Conservation (phyloP, 2,797 vertebrate genomes). For the Chelonia mydas region DNA sequence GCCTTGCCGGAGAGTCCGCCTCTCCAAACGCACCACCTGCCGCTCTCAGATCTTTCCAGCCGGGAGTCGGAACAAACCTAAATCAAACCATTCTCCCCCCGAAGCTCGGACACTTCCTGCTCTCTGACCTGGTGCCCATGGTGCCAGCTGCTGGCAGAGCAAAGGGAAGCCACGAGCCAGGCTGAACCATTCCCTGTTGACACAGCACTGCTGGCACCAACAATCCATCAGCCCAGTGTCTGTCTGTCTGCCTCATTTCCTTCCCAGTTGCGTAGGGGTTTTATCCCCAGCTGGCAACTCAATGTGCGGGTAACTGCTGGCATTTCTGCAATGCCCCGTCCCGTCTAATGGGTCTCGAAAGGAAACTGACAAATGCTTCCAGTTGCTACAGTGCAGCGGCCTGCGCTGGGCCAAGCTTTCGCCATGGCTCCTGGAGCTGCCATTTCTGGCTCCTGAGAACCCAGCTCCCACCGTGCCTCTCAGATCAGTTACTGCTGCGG, state of each 20-base stretch:
- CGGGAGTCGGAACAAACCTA: not conserved
- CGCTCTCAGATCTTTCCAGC: not conserved
- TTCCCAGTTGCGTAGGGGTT: not conserved
- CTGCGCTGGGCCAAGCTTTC: too few species aligned
- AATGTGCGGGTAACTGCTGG: too few species aligned
- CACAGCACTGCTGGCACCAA: not conserved
- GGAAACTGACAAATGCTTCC: not conserved
- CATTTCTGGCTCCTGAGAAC: not conserved
- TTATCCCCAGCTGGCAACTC: not conserved
- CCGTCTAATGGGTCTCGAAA: not conserved
- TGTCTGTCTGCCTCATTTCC: not conserved
- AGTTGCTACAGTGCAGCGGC: not conserved
- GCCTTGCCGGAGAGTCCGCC: too few species aligned
- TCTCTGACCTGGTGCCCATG: not conserved
- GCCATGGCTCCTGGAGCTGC: rapidly evolving
- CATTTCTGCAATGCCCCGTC: not conserved
- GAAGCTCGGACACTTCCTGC: too few species aligned
- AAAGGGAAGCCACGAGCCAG: not conserved
- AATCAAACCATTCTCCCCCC: not conserved
- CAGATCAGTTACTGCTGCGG: not conserved
- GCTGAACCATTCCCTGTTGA: not conserved
- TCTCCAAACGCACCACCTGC: too few species aligned
- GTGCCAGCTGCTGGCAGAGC: not conserved
- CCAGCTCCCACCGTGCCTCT: not conserved
- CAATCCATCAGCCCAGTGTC: too few species aligned